Conservation (phyloP, 2,888 invertebrate species). For the Plebejus anna region DNA sequence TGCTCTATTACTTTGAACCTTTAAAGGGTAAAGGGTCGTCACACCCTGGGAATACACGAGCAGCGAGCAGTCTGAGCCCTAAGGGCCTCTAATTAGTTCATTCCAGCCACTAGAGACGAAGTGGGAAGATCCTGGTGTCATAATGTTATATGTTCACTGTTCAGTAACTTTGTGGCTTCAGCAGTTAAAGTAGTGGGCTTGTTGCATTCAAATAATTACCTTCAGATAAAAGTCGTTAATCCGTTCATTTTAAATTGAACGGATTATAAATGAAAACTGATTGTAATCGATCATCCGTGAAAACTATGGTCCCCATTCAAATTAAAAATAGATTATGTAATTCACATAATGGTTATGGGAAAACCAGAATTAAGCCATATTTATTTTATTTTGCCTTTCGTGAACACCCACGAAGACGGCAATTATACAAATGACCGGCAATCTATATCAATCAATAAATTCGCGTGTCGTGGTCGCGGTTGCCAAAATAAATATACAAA, state of each 20-base stretch:
- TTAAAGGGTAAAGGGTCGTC: slow-evolving; percentile 8
- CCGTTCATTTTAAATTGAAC: no score
- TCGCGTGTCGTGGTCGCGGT: neutral
- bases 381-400: neutral
- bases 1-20: slow-evolving; percentile 10
- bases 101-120: neutral
- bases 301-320: no score
- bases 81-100: neutral
- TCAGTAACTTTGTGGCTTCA: neutral
- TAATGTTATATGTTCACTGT: neutral
- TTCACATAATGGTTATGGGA: neutral
- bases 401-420: slow-evolving; percentile 8
- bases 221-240: no score
- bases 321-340: no score
- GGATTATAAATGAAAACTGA: no score
- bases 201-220: no score
- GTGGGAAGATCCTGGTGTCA: neutral
- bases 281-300: no score
- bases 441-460: slow-evolving; percentile 8
- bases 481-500: slow-evolving; percentile 6
- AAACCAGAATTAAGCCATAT: neutral
- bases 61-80: neutral
- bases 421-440: neutral
- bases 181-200: neutral
- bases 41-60: slow-evolving; percentile 4